Percentiles rank a stretch among this genome's conserved stretches.
These are phyloP conservation scores for Amphiduros pacificus DNA, from an alignment of 2,888 invertebrate genomes.

Conservation along the genomic window DNA sequence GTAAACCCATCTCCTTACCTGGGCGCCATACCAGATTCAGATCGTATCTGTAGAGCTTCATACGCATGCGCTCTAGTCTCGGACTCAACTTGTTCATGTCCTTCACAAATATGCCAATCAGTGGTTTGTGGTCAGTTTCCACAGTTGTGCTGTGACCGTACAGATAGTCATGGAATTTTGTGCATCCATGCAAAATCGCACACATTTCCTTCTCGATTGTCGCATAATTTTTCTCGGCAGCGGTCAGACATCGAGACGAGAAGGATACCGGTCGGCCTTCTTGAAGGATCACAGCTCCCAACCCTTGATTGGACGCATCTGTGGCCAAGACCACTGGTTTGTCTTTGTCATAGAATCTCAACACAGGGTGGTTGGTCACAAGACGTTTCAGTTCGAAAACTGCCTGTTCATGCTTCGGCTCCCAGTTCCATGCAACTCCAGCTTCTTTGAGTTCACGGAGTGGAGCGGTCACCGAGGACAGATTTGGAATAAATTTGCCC, in stretches of 20 bases:
- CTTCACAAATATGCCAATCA: slow-evolving; percentile 23
- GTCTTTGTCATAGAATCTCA: too few species aligned
- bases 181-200: slow-evolving; percentile 13
- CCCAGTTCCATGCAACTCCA: slow-evolving; percentile 6
- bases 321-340: too few species aligned
- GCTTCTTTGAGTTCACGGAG: slow-evolving; percentile 2
- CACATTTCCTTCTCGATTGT: slow-evolving; percentile 23
- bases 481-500: slow-evolving; percentile 24
- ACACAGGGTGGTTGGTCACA: too few species aligned
- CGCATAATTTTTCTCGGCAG: slow-evolving; percentile 18
- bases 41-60: slow-evolving; percentile 23
- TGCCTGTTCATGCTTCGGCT: too few species aligned
- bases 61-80: slow-evolving; percentile 24
- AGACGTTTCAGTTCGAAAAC: too few species aligned
- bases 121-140: slow-evolving; percentile 25
- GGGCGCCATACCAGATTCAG: too few species aligned
- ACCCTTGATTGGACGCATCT: too few species aligned
- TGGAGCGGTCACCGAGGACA: slow-evolving; percentile 11
- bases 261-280: slow-evolving; percentile 21
- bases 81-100: slow-evolving; percentile 5
- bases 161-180: not conserved
- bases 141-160: slow-evolving; percentile 12
- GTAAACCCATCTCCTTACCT: too few species aligned
- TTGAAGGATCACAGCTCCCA: slow-evolving; percentile 25
- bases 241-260: slow-evolving; percentile 12